Conservation (phyloP, 2,888 invertebrate genomes). For the Falcaria lacertinaria region DNA sequence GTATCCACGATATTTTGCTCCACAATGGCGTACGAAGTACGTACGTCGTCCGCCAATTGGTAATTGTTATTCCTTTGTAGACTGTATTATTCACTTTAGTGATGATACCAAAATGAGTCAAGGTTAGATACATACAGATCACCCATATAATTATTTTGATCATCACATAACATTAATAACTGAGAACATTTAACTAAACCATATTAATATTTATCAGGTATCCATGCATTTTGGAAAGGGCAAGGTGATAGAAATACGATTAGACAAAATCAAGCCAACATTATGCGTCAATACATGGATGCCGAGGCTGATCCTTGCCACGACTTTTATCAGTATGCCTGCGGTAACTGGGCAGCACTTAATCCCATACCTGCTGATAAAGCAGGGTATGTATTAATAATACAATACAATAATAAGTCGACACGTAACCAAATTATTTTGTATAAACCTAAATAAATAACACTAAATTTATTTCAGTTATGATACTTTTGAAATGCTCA, state of each 20-base stretch:
- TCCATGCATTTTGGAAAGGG: constrained; percentile 80
- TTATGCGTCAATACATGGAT: constrained; percentile 90
- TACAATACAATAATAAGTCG: too few species aligned
- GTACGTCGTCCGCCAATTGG: constrained; percentile 19
- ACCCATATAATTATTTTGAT: too few species aligned
- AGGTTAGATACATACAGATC: constrained; percentile 26
- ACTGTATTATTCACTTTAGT: constrained; percentile 45
- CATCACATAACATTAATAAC: too few species aligned
- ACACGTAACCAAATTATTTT: background rate
- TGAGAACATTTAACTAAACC: too few species aligned
- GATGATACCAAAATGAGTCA: constrained; percentile 35
- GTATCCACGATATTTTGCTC: background rate
- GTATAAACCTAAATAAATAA: background rate
- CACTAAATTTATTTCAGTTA: constrained; percentile 67
- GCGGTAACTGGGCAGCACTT: constrained; percentile 90
- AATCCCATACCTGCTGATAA: constrained; percentile 94
- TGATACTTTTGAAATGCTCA: constrained; percentile 93
- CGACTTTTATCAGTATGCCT: constrained; percentile 92
- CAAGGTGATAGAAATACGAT: constrained; percentile 78
- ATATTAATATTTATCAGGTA: constrained; percentile 37
- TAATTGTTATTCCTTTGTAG: constrained; percentile 20
- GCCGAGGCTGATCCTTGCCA: constrained; percentile 85
- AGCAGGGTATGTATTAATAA: constrained; percentile 78
- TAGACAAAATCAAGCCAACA: constrained; percentile 81
- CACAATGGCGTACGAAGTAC: background rate